Conservation (phyloP, 2,797 vertebrate species). For the Spea hammondii region DNA sequence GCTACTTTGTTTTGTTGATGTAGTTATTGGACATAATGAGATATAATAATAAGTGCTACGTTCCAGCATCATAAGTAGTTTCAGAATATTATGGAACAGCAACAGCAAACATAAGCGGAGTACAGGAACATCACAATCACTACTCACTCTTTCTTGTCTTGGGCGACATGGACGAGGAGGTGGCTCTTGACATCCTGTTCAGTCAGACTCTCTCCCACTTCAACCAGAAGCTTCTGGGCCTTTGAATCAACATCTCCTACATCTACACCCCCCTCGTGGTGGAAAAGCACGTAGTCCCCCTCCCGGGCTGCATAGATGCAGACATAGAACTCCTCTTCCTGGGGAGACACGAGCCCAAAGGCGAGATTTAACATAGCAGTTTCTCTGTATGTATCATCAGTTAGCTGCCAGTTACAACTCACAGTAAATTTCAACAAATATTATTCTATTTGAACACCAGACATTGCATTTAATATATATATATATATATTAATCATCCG, state of each 20-base stretch:
- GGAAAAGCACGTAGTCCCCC: slow-evolving; percentile 89
- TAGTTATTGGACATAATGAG: too few relatives aligned
- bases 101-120: neutral
- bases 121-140: neutral
- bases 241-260: slow-evolving; percentile 91
- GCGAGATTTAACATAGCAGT: too few relatives aligned
- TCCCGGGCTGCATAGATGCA: slow-evolving; percentile 89
- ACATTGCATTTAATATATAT: neutral
- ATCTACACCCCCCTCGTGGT: slow-evolving; percentile 90
- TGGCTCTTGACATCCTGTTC: slow-evolving; percentile 73
- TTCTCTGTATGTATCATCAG: too few relatives aligned
- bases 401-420: too few relatives aligned
- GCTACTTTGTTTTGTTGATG: too few relatives aligned
- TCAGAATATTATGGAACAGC: too few relatives aligned
- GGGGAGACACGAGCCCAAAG: slow-evolving; percentile 8
- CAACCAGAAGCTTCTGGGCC: slow-evolving; percentile 83
- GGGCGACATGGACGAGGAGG: slow-evolving; percentile 75
- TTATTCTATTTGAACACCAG: neutral
- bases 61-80: neutral
- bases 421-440: too few relatives aligned
- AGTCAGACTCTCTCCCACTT: slow-evolving; percentile 79
- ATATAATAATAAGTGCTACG: neutral
- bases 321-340: slow-evolving; percentile 93
- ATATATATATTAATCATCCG: neutral
- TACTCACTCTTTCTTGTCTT: slow-evolving; percentile 81